Conservation (phyloP, 2,113 vertebrate genomes). For the Nesospiza acunhae region DNA sequence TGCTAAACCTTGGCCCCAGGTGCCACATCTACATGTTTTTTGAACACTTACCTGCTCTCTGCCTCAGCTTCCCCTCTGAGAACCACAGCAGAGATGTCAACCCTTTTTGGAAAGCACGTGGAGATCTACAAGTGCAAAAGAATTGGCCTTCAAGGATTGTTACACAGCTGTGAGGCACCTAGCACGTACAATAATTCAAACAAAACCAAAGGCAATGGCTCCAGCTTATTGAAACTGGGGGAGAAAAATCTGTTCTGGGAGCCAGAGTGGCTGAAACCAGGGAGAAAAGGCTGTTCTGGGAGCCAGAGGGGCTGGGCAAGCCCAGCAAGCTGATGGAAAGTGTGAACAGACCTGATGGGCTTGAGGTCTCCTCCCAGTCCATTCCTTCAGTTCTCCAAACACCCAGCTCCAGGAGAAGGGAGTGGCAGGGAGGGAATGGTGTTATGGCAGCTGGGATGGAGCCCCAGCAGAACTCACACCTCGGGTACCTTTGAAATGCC, state of each 20-base stretch:
- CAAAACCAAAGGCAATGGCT: neutral
- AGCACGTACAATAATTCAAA: neutral
- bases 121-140: neutral
- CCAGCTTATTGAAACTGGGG: neutral
- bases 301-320: neutral
- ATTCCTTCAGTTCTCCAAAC: neutral
- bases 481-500: neutral
- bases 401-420: neutral
- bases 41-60: neutral
- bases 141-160: neutral
- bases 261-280: neutral
- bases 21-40: neutral
- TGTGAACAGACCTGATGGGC: neutral
- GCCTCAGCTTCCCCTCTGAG: neutral
- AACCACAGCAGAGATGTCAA: neutral
- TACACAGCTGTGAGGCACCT: neutral
- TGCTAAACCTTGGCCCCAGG: neutral
- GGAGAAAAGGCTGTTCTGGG: neutral
- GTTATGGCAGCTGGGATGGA: neutral
- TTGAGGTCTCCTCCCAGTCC: neutral
- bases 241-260: no score
- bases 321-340: neutral
- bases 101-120: neutral
- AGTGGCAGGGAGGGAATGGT: neutral
- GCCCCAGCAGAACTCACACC: neutral